Evolutionary conservation across 2,888 invertebrate species (phyloP).

Genomic region (Vesta saturnalis): DNA sequence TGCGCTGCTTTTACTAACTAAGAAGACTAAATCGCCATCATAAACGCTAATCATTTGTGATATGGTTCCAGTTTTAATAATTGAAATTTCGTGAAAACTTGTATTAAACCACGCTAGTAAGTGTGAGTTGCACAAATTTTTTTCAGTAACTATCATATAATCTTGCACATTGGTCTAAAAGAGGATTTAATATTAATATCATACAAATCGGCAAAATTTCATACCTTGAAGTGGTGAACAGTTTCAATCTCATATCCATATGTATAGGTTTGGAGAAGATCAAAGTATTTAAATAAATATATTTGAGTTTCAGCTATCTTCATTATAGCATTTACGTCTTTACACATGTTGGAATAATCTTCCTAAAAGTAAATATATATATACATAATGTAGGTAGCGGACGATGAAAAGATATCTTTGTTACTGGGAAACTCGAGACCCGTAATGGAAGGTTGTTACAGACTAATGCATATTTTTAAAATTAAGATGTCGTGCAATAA

Average conservation of each 20-base stretch:
- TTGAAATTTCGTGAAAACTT: slow-evolving; percentile 50
- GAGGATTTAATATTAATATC: not conserved
- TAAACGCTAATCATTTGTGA: slow-evolving; percentile 60
- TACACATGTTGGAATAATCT: slow-evolving; percentile 55
- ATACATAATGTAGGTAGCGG: no score
- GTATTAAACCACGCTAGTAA: slow-evolving; percentile 60
- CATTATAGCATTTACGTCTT: slow-evolving; percentile 52
- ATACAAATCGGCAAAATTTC: slow-evolving; percentile 36
- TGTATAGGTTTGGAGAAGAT: slow-evolving; percentile 56
- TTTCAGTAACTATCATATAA: slow-evolving; percentile 40
- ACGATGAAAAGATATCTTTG: no score
- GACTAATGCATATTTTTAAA: no score
- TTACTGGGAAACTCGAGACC: no score
- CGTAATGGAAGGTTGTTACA: no score
- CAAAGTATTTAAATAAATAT: slow-evolving; percentile 64
- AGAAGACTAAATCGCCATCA: slow-evolving; percentile 54
- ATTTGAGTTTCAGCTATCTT: slow-evolving; percentile 57
- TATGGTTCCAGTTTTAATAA: slow-evolving; percentile 63
- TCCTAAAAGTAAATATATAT: slow-evolving; percentile 47
- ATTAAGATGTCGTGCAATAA: no score
- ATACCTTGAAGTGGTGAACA: slow-evolving; percentile 55
- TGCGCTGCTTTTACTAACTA: slow-evolving; percentile 55
- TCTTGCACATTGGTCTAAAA: not conserved
- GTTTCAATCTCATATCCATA: slow-evolving; percentile 51
- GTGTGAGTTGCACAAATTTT: slow-evolving; percentile 60